Percentiles rank a stretch among this genome's conserved stretches.
Evolutionary conservation across 2,888 invertebrate species (phyloP).

Genomic region (Ichneumoninae sp.): DNA sequence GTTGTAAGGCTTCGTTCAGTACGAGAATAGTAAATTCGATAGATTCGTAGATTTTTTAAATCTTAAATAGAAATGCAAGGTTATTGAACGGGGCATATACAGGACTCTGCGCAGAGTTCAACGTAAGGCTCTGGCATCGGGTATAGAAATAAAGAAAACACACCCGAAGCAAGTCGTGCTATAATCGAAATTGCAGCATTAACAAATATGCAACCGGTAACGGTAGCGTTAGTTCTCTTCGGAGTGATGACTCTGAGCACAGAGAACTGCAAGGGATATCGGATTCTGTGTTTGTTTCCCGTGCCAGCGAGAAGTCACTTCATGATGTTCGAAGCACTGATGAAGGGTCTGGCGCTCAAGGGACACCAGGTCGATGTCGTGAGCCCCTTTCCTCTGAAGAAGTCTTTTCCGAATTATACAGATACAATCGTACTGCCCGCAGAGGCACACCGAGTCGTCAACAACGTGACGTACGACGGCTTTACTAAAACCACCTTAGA

Average conservation of each 20-base stretch:
- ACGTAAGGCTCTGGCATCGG: not conserved
- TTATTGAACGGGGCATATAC: not conserved
- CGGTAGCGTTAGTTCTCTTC: slow-evolving; percentile 18
- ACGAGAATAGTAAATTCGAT: not conserved
- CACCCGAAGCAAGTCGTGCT: not conserved
- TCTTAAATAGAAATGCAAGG: not conserved
- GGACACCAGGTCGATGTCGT: slow-evolving; percentile 84
- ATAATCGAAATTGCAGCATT: not conserved
- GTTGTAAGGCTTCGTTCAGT: not conserved
- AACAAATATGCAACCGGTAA: slow-evolving; percentile 12
- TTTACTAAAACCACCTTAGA: slow-evolving; percentile 49
- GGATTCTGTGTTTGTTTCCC: slow-evolving; percentile 81
- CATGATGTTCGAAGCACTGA: slow-evolving; percentile 83
- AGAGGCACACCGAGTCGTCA: slow-evolving; percentile 47
- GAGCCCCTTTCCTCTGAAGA: slow-evolving; percentile 67
- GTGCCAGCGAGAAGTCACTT: slow-evolving; percentile 85
- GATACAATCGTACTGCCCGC: slow-evolving; percentile 61
- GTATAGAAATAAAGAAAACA: not conserved
- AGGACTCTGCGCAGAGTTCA: not conserved
- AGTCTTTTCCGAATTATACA: slow-evolving; percentile 66
- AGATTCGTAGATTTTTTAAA: not conserved
- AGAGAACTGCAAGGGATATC: slow-evolving; percentile 59
- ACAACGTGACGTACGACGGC: slow-evolving; percentile 59
- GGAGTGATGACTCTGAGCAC: slow-evolving; percentile 19
- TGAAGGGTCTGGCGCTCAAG: slow-evolving; percentile 81